Conservation (phyloP, 2,888 invertebrate species). For the Eupithecia subumbrata region DNA sequence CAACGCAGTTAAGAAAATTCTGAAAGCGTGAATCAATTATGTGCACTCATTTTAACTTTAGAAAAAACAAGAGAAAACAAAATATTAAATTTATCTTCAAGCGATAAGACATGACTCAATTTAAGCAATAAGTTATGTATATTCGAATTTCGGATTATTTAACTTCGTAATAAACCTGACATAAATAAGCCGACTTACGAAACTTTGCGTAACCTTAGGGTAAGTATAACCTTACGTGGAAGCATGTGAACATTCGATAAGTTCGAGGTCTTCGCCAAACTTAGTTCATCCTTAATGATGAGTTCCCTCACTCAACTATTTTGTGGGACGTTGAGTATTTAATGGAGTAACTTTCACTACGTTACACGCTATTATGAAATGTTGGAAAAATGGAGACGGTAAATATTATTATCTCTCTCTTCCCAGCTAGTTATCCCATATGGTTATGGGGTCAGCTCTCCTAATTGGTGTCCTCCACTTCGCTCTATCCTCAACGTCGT, state of each 20-base stretch:
- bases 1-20: not conserved
- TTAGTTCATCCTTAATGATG: conserved; percentile 45
- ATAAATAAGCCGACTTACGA: conserved; percentile 21
- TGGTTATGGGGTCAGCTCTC: too few species aligned
- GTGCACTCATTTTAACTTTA: too few species aligned
- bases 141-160: not conserved
- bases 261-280: conserved; percentile 41
- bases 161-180: conserved; percentile 4
- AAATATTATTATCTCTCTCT: too few species aligned
- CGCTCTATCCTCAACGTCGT: too few species aligned
- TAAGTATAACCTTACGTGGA: conserved; percentile 31
- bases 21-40: too few species aligned
- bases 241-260: conserved; percentile 43
- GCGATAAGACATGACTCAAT: not conserved
- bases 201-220: conserved; percentile 29
- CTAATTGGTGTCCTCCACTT: too few species aligned
- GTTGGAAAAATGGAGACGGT: not conserved
- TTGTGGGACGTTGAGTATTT: conserved; percentile 39
- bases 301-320: conserved; percentile 44
- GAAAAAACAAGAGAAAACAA: too few species aligned
- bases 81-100: not conserved
- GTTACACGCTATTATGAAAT: not conserved
- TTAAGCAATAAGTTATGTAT: not conserved
- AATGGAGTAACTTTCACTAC: conserved; percentile 32
- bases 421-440: too few species aligned